Evolutionary conservation across 2,113 vertebrate genomes (phyloP).

Genomic region (Tragelaphus scriptus): DNA sequence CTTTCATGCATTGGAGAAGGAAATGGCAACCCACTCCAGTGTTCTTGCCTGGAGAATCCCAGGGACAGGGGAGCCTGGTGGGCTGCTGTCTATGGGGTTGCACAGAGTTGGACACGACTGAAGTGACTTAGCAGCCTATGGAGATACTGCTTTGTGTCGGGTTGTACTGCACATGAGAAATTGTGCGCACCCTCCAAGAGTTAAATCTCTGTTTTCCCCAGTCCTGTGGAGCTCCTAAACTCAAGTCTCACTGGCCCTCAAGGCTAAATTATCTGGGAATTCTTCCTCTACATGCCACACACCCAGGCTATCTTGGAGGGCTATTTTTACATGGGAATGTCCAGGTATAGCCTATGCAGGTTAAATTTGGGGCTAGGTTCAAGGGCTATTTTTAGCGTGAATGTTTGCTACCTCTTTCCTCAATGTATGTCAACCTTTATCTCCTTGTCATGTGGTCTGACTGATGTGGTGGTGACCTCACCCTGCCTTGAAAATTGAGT

Average conservation of each 20-base stretch:
- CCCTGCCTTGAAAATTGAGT: background rate
- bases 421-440: background rate
- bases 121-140: background rate
- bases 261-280: background rate
- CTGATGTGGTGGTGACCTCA: background rate
- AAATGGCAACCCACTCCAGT: background rate
- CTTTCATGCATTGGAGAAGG: background rate
- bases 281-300: background rate
- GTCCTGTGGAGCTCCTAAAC: background rate
- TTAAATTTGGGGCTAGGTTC: background rate
- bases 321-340: background rate
- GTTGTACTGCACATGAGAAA: background rate
- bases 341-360: background rate
- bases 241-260: background rate
- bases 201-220: too few relatives aligned
- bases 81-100: background rate
- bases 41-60: background rate
- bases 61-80: background rate
- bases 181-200: background rate
- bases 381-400: background rate
- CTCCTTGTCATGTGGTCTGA: background rate
- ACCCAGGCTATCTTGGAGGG: background rate
- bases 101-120: accelerated
- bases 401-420: background rate
- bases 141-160: background rate